A percentile compares a stretch with the other conserved stretches of the same genome.
Evolutionary conservation across 2,113 vertebrate species (phyloP).

Genomic region (Lophotis ruficrista): DNA sequence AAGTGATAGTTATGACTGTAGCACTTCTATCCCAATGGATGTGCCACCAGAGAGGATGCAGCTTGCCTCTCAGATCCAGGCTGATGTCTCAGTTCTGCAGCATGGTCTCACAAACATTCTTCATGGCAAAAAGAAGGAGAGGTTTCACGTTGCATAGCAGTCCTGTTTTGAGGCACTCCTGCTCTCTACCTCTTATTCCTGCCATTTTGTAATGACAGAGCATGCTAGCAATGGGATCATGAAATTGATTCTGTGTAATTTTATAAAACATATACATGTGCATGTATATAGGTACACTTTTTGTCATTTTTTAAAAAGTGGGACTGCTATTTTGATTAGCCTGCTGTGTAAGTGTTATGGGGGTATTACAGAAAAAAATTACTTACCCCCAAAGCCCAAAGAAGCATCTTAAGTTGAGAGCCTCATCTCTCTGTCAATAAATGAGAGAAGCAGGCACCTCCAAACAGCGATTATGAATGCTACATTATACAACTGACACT

Average conservation of each 20-base stretch:
- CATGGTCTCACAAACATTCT: rapidly evolving
- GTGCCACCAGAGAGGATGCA: background rate
- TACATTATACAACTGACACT: background rate
- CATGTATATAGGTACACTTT: background rate
- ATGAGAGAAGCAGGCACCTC: background rate
- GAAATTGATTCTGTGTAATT: background rate
- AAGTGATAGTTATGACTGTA: background rate
- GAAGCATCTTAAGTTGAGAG: background rate
- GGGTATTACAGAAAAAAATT: background rate
- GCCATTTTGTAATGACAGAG: background rate
- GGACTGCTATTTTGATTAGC: background rate
- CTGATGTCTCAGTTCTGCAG: background rate
- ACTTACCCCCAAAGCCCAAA: background rate
- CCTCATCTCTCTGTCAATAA: background rate
- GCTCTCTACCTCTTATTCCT: background rate
- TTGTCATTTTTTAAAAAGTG: background rate
- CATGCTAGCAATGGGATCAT: background rate
- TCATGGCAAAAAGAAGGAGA: background rate
- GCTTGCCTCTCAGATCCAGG: background rate
- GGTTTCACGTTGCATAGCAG: background rate
- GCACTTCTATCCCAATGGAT: background rate
- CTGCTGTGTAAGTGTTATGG: background rate
- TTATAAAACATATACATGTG: no score
- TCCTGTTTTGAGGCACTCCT: background rate
- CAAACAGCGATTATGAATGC: background rate